Percentiles rank a stretch among this genome's conserved stretches.
phyloP scores from a whole-genome alignment of 1,140 invertebrate species.

The Contarinia nasturtii region DNA sequence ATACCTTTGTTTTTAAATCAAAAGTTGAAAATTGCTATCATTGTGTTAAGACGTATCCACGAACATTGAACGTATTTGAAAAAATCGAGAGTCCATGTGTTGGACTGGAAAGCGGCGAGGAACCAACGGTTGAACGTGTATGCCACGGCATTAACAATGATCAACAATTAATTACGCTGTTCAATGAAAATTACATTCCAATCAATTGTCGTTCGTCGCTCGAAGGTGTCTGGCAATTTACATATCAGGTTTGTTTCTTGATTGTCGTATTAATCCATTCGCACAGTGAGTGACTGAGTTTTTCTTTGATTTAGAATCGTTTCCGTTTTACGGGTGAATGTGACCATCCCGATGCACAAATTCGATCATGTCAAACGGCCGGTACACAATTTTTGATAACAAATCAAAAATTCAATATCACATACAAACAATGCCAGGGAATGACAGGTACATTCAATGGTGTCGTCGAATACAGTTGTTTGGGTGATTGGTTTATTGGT shows the following conservation, averaged over 20 bases:
- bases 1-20: slow-evolving; percentile 62
- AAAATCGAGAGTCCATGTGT: slow-evolving; percentile 76
- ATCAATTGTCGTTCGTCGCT: slow-evolving; percentile 82
- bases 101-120: slow-evolving; percentile 34
- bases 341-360: slow-evolving; percentile 65
- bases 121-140: slow-evolving; percentile 54
- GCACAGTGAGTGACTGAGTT: neutral
- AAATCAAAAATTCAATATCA: slow-evolving; percentile 93
- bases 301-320: slow-evolving; percentile 34
- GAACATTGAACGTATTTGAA: slow-evolving; percentile 78
- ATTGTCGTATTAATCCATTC: neutral
- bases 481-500: slow-evolving; percentile 88
- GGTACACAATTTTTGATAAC: slow-evolving; percentile 90
- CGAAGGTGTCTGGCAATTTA: slow-evolving; percentile 90
- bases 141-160: slow-evolving; percentile 52
- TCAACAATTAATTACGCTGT: slow-evolving; percentile 68
- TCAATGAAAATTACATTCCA: slow-evolving; percentile 76
- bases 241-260: slow-evolving; percentile 47
- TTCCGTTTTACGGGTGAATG: slow-evolving; percentile 85
- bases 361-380: slow-evolving; percentile 85
- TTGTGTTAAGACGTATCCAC: slow-evolving; percentile 66
- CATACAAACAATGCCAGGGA: slow-evolving; percentile 72
- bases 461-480: slow-evolving; percentile 79
- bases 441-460: slow-evolving; percentile 70
- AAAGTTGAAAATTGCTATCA: slow-evolving; percentile 46